A percentile compares a stretch with the other conserved stretches of the same genome.
These are phyloP conservation scores for Leptosomus discolor DNA, from an alignment of 2,113 vertebrate genomes.

Conservation along the genomic window DNA sequence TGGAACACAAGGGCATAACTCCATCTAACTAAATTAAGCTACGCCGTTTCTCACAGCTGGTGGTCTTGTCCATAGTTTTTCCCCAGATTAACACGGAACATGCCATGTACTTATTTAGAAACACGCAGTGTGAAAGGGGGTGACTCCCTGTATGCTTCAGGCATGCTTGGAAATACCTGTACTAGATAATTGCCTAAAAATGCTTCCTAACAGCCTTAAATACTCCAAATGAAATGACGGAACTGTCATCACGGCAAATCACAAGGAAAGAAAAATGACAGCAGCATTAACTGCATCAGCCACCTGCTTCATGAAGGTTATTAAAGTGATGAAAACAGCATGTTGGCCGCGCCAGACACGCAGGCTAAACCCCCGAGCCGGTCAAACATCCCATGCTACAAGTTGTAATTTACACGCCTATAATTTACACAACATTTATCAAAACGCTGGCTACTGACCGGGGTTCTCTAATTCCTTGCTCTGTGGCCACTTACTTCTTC, in stretches of 20 bases:
- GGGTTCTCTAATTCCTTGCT: background rate
- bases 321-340: conserved; percentile 49
- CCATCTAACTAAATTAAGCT: background rate
- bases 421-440: background rate
- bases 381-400: background rate
- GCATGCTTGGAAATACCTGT: background rate
- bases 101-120: background rate
- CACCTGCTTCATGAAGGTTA: conserved; percentile 22
- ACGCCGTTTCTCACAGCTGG: conserved; percentile 12
- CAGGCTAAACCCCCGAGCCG: background rate
- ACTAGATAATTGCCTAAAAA: conserved; percentile 6
- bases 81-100: background rate
- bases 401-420: background rate
- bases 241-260: conserved; percentile 38
- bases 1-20: background rate
- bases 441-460: background rate
- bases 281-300: conserved; percentile 5
- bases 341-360: background rate
- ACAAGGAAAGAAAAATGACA: conserved; percentile 32
- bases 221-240: background rate
- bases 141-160: background rate
- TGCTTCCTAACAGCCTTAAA: conserved; percentile 25
- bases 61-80: background rate
- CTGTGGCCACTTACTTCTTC: background rate
- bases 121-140: background rate